Percentiles rank a stretch among this genome's conserved stretches.
phyloP scores from a whole-genome alignment of 2,113 vertebrate genomes.

The Crocuta crocuta region DNA sequence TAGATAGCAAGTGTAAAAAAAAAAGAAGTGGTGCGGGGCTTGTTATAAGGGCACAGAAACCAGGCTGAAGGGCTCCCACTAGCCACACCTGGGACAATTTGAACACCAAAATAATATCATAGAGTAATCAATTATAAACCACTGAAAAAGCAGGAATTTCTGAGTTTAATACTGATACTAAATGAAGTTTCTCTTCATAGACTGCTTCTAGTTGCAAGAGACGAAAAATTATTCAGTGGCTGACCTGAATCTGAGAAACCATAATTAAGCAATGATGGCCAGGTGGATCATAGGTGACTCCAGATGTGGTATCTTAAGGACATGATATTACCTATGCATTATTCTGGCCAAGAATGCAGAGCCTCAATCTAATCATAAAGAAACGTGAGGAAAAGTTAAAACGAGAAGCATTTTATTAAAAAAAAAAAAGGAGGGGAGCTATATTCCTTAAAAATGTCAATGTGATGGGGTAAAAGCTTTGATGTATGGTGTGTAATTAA shows the following conservation, averaged over 20 bases:
- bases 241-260: neutral
- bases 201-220: neutral
- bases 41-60: neutral
- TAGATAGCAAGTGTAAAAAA: neutral
- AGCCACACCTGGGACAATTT: neutral
- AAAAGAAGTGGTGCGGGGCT: neutral
- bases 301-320: neutral
- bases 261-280: neutral
- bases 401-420: slow-evolving; percentile 28
- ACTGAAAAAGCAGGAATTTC: neutral
- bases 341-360: neutral
- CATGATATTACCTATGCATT: neutral
- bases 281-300: neutral
- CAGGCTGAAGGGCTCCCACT: neutral
- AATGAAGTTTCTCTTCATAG: neutral
- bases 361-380: slow-evolving; percentile 26
- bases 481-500: neutral
- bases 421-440: neutral
- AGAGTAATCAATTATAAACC: neutral
- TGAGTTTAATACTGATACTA: neutral
- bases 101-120: neutral
- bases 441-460: neutral
- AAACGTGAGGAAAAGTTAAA: neutral
- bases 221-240: neutral
- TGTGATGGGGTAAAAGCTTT: neutral